These are phyloP conservation scores for Mycetomoellerius zeteki DNA, from an alignment of 1,140 invertebrate genomes.

Conservation along the genomic window DNA sequence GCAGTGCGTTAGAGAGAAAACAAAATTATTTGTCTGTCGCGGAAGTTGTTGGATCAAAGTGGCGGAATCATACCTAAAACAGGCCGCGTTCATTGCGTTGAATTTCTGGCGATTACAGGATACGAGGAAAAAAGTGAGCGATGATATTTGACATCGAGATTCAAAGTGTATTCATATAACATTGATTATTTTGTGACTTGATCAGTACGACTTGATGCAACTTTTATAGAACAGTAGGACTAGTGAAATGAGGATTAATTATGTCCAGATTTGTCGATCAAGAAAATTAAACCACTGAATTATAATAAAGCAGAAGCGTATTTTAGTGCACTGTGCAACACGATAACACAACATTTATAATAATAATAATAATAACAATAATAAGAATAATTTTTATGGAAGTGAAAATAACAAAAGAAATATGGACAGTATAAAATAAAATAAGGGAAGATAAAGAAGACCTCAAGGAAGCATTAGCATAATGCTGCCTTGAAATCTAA, in stretches of 20 bases:
- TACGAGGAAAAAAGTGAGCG: not conserved
- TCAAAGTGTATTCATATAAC: not conserved
- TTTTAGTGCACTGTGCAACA: slow-evolving; percentile 15
- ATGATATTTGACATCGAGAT: not conserved
- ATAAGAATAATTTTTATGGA: no score
- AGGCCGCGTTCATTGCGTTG: not conserved
- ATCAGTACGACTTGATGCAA: not conserved
- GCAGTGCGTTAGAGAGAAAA: slow-evolving; percentile 60
- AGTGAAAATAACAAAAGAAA: no score
- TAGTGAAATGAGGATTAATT: not conserved
- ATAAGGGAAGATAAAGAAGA: no score
- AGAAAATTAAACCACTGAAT: not conserved
- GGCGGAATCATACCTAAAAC: slow-evolving; percentile 2
- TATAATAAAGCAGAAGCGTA: slow-evolving; percentile 6
- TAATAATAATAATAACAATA: no score
- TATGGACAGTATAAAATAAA: no score
- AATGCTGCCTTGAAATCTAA: no score
- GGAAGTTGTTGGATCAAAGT: slow-evolving; percentile 53
- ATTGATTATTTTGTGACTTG: not conserved
- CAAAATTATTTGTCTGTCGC: slow-evolving; percentile 66
- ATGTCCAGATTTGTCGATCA: not conserved
- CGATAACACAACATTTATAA: not conserved
- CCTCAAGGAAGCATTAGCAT: no score
- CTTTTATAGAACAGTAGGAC: not conserved
- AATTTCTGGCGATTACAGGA: not conserved